Base-by-base conservation (phyloP, 2,113 vertebrate genomes). In the Nothocercus julius region DNA sequence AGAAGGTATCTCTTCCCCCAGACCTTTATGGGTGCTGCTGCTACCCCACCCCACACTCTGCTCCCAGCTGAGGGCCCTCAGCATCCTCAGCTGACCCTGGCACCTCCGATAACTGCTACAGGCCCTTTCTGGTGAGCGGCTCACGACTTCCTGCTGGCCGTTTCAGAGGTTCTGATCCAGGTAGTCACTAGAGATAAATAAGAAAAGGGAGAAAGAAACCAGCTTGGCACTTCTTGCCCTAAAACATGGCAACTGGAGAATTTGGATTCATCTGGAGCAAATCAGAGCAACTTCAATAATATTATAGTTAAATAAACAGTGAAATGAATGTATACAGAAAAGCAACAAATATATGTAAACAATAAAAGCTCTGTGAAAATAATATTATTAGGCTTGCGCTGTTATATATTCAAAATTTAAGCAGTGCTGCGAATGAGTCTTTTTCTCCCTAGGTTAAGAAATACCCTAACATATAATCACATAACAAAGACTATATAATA, bases 131-230 rank as follows among this genome's bases (percentile, higher is more conserved):
- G 80, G 17, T 6, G 77, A 93, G 80, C 44, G 82, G 6, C 87
- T 96, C 9, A 28, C 62, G 69, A 7, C 89, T 56, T 75, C 84
- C 93, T 93, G 90, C 67, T 89, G 79, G 87, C 77, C 93, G 30
- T 92, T 88, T 89, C 92, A 15, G 84, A 95, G 96, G 95, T 96
- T 96, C 89, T 95, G 68, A 96, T 95, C 95, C 95, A 95, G 91
- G 92, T 95, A 97, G 85, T 96, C 97, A 96, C 78, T 84, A 95
- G 92, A 90, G 84, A 20, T 78, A 95, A 73, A 76, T 40, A 45
- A 92, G 90, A 84, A 73, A 82, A 1, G 58, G 34, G 72, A 94
- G 95, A 97, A 68, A 93, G 92, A 66, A 34, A 95, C 68, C 96
- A 93, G 83, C 92, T 92, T 91, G 79, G 90, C 28, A 40, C 82